phyloP scores from a whole-genome alignment of 2,797 vertebrate genomes.

The Sternotherus odoratus region DNA sequence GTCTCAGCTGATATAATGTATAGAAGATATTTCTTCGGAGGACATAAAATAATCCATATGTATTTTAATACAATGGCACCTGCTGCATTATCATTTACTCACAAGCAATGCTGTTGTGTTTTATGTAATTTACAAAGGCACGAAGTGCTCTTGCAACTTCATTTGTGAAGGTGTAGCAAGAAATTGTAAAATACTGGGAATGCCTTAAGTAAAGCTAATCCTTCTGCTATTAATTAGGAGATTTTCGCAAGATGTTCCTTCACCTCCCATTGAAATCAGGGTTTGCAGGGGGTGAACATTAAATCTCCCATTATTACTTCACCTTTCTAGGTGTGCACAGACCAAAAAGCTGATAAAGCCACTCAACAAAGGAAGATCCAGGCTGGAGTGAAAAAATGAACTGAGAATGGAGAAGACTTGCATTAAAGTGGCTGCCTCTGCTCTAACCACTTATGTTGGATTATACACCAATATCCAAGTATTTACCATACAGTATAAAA shows the following conservation, averaged over 20 bases:
- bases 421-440: background rate
- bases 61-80: constrained; percentile 4
- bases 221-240: background rate
- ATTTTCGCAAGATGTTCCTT: background rate
- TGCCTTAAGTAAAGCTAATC: background rate
- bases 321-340: background rate
- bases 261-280: background rate
- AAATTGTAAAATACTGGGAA: background rate
- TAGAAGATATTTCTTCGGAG: constrained; percentile 16
- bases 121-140: constrained; percentile 44
- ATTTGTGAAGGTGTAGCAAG: constrained; percentile 26
- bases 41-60: constrained; percentile 6
- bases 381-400: background rate
- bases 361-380: background rate
- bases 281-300: background rate
- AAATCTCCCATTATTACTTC: background rate
- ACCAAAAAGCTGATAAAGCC: background rate
- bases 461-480: constrained; percentile 38
- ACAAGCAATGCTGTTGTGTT: background rate
- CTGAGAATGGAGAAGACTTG: background rate
- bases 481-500: constrained; percentile 1
- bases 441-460: constrained; percentile 5
- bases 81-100: background rate
- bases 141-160: constrained; percentile 5
- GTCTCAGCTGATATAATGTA: background rate